Evolutionary conservation across 1,140 invertebrate species (phyloP).

Genomic region (Aricia agestis): DNA sequence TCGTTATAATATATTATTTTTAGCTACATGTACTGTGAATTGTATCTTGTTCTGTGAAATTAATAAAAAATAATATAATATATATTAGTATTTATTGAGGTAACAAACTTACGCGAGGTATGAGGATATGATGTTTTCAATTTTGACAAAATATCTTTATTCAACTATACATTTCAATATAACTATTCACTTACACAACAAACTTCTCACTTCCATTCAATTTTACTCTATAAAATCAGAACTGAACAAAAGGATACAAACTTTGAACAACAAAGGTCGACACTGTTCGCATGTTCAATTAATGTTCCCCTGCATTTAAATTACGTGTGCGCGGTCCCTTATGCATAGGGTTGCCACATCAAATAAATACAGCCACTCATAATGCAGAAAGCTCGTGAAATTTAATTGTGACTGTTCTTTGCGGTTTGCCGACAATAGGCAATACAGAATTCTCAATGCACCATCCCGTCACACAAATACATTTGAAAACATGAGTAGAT

Average conservation of each 20-base stretch:
- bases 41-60: too few relatives aligned
- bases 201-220: neutral
- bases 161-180: neutral
- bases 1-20: too few relatives aligned
- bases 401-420: neutral
- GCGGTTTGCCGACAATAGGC: neutral
- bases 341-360: neutral
- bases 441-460: neutral
- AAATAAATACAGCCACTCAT: neutral
- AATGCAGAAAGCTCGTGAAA: neutral
- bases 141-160: too few relatives aligned
- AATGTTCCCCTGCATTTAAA: neutral
- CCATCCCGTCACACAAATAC: too few relatives aligned
- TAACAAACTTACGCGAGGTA: too few relatives aligned
- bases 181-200: neutral
- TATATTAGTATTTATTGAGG: too few relatives aligned
- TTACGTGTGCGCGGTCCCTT: neutral
- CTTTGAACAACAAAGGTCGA: neutral
- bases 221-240: neutral
- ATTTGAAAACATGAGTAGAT: too few relatives aligned
- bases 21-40: too few relatives aligned
- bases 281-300: neutral
- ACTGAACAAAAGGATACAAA: neutral
- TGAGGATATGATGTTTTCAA: too few relatives aligned
- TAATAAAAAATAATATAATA: too few relatives aligned